These are phyloP conservation scores for Drosophila obscura DNA, from an alignment of 1,140 invertebrate genomes.

Conservation along the genomic window DNA sequence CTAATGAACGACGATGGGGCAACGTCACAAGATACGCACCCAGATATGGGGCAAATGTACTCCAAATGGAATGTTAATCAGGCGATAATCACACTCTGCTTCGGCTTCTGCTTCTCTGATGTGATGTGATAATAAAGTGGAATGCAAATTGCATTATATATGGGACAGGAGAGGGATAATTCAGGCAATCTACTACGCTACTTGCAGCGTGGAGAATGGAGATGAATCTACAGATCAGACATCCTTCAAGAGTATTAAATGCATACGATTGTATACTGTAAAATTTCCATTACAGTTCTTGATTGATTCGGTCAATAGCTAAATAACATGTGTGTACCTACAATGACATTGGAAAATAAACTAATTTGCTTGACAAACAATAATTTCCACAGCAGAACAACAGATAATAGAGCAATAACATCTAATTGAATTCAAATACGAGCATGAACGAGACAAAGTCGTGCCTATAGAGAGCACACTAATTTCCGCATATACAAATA, in stretches of 20 bases:
- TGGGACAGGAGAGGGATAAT: not conserved
- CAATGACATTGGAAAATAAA: constrained; percentile 57
- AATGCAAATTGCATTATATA: constrained; percentile 28
- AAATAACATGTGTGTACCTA: constrained; percentile 26
- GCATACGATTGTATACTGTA: not conserved
- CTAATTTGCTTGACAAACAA: constrained; percentile 48
- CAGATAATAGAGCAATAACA: constrained; percentile 56
- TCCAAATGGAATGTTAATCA: constrained; percentile 58
- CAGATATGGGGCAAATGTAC: constrained; percentile 57
- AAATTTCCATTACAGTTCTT: constrained; percentile 12
- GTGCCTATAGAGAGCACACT: constrained; percentile 49
- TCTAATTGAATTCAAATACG: constrained; percentile 57
- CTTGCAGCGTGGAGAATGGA: too few species aligned
- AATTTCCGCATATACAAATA: constrained; percentile 46
- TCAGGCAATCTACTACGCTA: not conserved
- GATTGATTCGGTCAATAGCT: constrained; percentile 37
- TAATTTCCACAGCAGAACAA: constrained; percentile 33
- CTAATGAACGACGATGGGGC: constrained; percentile 57
- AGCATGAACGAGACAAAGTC: constrained; percentile 32
- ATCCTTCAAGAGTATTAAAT: not conserved
- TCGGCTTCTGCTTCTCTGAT: not conserved
- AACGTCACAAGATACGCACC: constrained; percentile 23
- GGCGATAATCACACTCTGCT: constrained; percentile 45
- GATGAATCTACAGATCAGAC: too few species aligned
- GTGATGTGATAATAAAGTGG: constrained; percentile 42